Base-by-base conservation (phyloP, 2,888 invertebrate genomes). In the Diloba caeruleocephala region DNA sequence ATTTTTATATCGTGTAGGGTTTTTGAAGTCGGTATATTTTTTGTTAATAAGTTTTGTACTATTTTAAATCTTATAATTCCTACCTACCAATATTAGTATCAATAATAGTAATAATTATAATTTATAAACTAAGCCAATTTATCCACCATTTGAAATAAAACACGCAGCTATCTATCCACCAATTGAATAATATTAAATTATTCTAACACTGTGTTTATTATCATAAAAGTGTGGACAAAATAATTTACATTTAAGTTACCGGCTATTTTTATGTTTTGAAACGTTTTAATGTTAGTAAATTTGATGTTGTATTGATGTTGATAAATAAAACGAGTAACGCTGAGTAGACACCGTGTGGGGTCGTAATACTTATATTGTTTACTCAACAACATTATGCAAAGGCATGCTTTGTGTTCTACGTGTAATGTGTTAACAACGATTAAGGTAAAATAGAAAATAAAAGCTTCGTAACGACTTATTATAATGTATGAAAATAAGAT, bases 321-420 rank as follows among this genome's bases (percentile, higher is more conserved):
- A 7, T n/a, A 23, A 29, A 12, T 23, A 21, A 1, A 23, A 33
- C 4, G 19, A 43, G 14, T 23, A 25, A 7, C 17, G 28, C 10
- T 26, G 31, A 32, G 14, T 10, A 12, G 36, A 41, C 53, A 32
- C 12, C 10, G 31, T 56, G 49, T 60, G 65, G 14, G 44, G 60
- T 57, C 60, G 28, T 13, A 25, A 23, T 12, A 32, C 28, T 21
- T 10, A 17, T 45, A 49, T 29, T 60, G 39, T 53, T 60, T 50
- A 46, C 39, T 37, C 25, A 5, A 10, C 34, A 45, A 14, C 19
- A 53, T 41, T 48, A 53, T 61, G 44, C 56, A 42, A 1, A 31
- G 6, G 9, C 60, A 53, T 48, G 42, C 42, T 28, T 37, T 32
- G 1, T 28, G 14, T 29, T 14, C 15, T 34, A 13, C 25, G 21